phyloP scores from a whole-genome alignment of 2,113 vertebrate genomes.

The Pelecanus crispus region DNA sequence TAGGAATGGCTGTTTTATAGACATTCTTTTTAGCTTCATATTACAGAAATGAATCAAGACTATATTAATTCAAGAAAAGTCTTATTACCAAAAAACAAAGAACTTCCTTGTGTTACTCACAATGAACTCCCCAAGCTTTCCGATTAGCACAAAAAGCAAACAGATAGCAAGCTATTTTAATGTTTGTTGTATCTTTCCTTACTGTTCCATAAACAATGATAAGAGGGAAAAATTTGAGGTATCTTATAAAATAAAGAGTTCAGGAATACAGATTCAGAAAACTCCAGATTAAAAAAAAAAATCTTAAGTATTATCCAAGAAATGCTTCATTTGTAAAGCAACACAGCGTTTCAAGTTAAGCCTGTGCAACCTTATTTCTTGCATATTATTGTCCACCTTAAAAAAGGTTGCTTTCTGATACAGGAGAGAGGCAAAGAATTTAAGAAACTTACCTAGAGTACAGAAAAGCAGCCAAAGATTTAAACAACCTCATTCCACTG shows the following conservation, averaged over 20 bases:
- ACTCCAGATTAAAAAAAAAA: background rate
- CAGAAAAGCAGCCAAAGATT: background rate
- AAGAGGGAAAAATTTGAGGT: background rate
- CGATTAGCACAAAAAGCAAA: background rate
- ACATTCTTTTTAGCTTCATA: conserved; percentile 48
- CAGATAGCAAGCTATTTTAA: background rate
- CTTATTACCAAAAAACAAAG: conserved; percentile 26
- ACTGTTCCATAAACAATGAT: background rate
- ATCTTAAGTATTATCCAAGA: background rate
- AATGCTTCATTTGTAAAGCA: background rate
- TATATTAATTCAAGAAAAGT: conserved; percentile 52
- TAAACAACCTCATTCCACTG: background rate
- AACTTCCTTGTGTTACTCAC: conserved; percentile 17
- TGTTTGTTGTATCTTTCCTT: background rate
- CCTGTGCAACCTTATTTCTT: background rate
- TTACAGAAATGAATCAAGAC: conserved; percentile 56
- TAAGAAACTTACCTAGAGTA: background rate
- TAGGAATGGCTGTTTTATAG: conserved; percentile 45
- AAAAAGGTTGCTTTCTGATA: background rate
- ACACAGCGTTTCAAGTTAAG: background rate
- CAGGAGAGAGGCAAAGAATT: background rate
- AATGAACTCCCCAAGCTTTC: conserved; percentile 17
- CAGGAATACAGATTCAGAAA: background rate
- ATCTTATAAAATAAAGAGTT: background rate
- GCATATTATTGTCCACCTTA: background rate